Percentiles rank a stretch among this genome's conserved stretches.
phyloP scores from a whole-genome alignment of 2,888 invertebrate species.

The Euplexia lucipara region DNA sequence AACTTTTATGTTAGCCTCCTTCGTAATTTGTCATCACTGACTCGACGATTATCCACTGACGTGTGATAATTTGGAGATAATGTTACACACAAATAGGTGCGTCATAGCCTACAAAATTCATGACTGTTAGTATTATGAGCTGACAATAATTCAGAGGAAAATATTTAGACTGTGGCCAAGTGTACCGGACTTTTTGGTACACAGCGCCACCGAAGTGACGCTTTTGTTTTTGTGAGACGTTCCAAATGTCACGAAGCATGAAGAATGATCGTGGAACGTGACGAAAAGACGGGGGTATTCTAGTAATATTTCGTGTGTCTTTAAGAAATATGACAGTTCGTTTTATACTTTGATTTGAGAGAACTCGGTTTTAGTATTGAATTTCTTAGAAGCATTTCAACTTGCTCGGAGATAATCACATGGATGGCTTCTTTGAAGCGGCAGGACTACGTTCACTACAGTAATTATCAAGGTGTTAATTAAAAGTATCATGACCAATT shows the following conservation, averaged over 20 bases:
- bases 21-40: constrained; percentile 41
- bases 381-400: constrained; percentile 45
- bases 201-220: constrained; percentile 49
- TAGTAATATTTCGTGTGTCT: constrained; percentile 64
- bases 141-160: constrained; percentile 17
- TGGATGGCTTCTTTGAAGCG: constrained; percentile 22
- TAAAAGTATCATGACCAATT: constrained; percentile 37
- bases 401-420: constrained; percentile 22
- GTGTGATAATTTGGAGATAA: constrained; percentile 46
- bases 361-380: constrained; percentile 45
- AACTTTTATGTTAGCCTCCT: not conserved
- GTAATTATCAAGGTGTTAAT: constrained; percentile 53
- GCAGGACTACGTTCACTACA: constrained; percentile 28
- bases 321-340: constrained; percentile 63
- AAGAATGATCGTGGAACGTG: constrained; percentile 73
- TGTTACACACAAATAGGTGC: constrained; percentile 12
- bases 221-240: constrained; percentile 69
- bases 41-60: constrained; percentile 45
- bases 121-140: not conserved
- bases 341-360: constrained; percentile 60
- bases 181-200: constrained; percentile 36
- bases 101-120: constrained; percentile 26
- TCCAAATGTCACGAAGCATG: constrained; percentile 69
- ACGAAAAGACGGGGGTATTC: constrained; percentile 63
- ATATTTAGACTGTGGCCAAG: constrained; percentile 45